Evolutionary conservation across 1,140 invertebrate species (phyloP), one percentile per base, ranked within the genome.

Genomic region (Cotesia vestalis): DNA sequence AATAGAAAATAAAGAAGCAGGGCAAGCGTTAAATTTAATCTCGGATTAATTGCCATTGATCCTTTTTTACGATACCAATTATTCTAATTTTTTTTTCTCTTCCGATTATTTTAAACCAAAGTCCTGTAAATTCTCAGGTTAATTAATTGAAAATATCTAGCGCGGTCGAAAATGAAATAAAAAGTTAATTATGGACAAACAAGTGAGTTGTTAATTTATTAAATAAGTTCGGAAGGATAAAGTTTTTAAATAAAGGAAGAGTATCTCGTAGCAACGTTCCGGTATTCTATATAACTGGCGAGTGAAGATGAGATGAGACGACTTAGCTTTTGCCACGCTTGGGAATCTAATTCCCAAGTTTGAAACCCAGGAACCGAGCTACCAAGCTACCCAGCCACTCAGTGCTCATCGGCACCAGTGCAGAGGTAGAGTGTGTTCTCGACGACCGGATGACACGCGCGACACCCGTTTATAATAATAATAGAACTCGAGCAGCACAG

Each of bases 281-380:
- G 34, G 36, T 4, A 62, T 17, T 11, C 3, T 20, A 60, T 12
- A 20, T 14, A 53, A 40, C 2, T 36, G 59, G 17, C n/a, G n/a
- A 72, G 52, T 14, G 66, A 55, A 36, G 36, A 51, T 53, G 60
- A 34, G 38, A 78, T 36, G 51, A 67, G 66, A 66, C 63, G 70
- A 66, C 52, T 66, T 66, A 53, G 70, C 40, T 67, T 71, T 73
- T 68, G 64, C 72, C 74, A 71, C 67, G 73, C 72, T 69, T 60
- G 63, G 70, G 66, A 76, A 80, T 78, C 74, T 78, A 80, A 81
- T 81, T 81, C 72, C 69, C 77, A 81, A 81, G 74, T 80, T 81
- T 75, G 73, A 57, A 52, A 67, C 71, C 17, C 38, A 52, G 66
- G 14, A 36, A 61, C 64, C 34, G 52, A 57, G 63, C 27, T 27